phyloP scores from a whole-genome alignment of 2,888 invertebrate species.

The Rhodophaea formosa region DNA sequence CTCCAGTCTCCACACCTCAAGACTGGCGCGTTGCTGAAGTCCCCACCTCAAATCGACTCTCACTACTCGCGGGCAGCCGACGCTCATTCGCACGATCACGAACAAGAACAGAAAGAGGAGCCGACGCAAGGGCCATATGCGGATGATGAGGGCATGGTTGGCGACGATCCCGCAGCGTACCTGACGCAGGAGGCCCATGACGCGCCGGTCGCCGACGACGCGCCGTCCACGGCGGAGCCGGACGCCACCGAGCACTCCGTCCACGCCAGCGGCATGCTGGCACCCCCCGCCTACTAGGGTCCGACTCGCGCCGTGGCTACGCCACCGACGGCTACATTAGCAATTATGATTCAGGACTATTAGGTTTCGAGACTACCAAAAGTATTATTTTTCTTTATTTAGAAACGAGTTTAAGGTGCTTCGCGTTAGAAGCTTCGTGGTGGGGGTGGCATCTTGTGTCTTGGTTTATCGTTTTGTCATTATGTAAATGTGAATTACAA shows the following conservation, averaged over 20 bases:
- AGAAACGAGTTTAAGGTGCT: slow-evolving; percentile 46
- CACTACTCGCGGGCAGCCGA: slow-evolving; percentile 80
- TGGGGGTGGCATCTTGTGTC: slow-evolving; percentile 50
- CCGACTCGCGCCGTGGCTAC: slow-evolving; percentile 38
- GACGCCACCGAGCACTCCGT: slow-evolving; percentile 80
- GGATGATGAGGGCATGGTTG: slow-evolving; percentile 76
- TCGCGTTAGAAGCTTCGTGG: slow-evolving; percentile 52
- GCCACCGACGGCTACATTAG: slow-evolving; percentile 33
- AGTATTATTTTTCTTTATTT: slow-evolving; percentile 68
- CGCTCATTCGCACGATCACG: slow-evolving; percentile 64
- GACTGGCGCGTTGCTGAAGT: slow-evolving; percentile 70
- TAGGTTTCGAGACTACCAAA: slow-evolving; percentile 72
- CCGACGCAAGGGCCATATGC: slow-evolving; percentile 84
- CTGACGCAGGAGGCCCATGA: slow-evolving; percentile 61
- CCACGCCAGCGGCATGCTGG: slow-evolving; percentile 80
- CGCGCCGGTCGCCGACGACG: slow-evolving; percentile 69
- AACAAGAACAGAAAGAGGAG: slow-evolving; percentile 67
- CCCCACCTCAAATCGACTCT: slow-evolving; percentile 82
- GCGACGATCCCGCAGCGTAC: slow-evolving; percentile 80
- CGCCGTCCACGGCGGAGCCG: slow-evolving; percentile 81
- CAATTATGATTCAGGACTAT: slow-evolving; percentile 43
- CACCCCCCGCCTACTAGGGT: slow-evolving; percentile 74
- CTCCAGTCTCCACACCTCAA: slow-evolving; percentile 74
- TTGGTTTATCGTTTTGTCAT: slow-evolving; percentile 44
- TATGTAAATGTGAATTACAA: slow-evolving; percentile 61